These are phyloP conservation scores for Hetaerina americana DNA, from an alignment of 1,140 invertebrate genomes.

Conservation along the genomic window DNA sequence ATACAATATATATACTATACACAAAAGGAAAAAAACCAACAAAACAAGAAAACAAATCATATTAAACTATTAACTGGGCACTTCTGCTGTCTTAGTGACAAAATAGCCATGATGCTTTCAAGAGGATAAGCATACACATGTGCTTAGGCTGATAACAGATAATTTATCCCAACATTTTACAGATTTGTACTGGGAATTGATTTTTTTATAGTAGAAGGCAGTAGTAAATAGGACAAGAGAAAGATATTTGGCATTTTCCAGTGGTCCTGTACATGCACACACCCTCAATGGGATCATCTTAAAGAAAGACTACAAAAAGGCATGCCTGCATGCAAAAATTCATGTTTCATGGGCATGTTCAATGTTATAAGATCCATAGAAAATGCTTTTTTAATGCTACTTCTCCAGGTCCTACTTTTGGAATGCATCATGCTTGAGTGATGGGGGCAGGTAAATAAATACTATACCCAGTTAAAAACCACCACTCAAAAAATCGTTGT, in stretches of 20 bases:
- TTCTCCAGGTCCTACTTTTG: not conserved
- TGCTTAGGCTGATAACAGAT: not conserved
- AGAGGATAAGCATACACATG: not conserved
- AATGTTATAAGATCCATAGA: not conserved
- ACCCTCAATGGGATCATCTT: not conserved
- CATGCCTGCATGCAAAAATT: not conserved
- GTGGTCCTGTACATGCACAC: not conserved
- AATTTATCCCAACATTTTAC: not conserved
- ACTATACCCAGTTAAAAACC: not conserved
- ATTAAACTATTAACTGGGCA: not conserved
- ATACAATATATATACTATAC: not conserved
- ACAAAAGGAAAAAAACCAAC: not conserved
- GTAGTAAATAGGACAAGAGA: not conserved
- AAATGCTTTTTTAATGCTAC: not conserved
- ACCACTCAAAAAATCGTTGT: not conserved
- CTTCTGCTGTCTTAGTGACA: not conserved
- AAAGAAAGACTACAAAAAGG: not conserved
- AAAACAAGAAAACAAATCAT: conserved; percentile 1
- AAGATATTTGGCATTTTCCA: not conserved
- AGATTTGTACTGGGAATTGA: not conserved
- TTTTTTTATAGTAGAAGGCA: not conserved
- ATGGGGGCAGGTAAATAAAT: no score
- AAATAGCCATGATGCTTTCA: not conserved
- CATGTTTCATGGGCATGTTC: not conserved
- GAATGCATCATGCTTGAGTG: not conserved